Evolutionary conservation across 2,113 vertebrate genomes (phyloP), one percentile per base, ranked within the genome.

Genomic region (Chroicocephalus ridibundus): DNA sequence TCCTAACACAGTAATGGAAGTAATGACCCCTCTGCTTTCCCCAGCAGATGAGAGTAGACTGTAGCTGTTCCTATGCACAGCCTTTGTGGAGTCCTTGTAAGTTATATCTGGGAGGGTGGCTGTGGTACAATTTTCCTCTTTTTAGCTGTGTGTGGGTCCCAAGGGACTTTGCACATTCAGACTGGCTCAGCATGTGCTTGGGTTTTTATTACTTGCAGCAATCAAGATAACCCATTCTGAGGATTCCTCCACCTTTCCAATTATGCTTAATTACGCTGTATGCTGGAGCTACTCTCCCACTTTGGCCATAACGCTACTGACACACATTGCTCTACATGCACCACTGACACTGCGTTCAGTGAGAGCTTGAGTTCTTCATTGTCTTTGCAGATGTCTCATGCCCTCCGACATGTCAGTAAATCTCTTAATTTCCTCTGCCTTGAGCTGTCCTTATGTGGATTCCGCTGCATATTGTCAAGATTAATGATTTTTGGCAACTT

Each of bases 161-260:
- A 79, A 82, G 66, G 46, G 84, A 62, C 40, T 95, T 68, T 85
- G 51, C 10, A 22, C 15, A 57, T 91, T 91, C 84, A 94, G 58
- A 87, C 51, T 72, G 87, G 51, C 82, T 54, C 95, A 90, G 87
- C 74, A 49, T 88, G 93, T 65, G 84, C 34, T 82, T 90, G n/a
- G 0, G 10, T 74, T 90, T 90, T 85, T 90, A 91, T 93, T 87
- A 57, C 92, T 95, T 65, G 44, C 25, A 90, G 87, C 40, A 90
- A 91, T 90, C 81, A 92, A 86, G 54, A 52, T 15, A 93, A 61
- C 18, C 6, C 46, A 40, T 76, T 93, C 57, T 60, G 70, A 91
- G 78, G 70, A 82, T 94, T 93, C 86, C 54, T 85, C 57, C 81
- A 95, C 89, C 91, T 96, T 96, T 82, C 78, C 89, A 95, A 93